A percentile compares a stretch with the other conserved stretches of the same genome.
These are phyloP conservation scores for Agonopterix arenella DNA, from an alignment of 2,888 invertebrate genomes.

Conservation along the genomic window DNA sequence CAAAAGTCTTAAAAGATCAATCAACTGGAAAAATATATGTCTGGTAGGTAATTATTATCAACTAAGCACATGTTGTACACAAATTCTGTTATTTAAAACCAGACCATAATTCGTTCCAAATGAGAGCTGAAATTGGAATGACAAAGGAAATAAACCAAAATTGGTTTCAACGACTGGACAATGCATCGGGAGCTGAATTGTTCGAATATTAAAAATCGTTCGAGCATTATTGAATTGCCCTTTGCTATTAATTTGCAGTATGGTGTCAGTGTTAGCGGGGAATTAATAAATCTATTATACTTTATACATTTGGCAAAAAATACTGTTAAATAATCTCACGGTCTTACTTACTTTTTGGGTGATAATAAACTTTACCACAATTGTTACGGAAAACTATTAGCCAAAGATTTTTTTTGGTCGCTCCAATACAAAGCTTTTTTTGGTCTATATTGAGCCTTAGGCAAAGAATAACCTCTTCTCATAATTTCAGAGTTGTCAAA, in stretches of 20 bases:
- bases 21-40: slow-evolving; percentile 3
- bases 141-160: slow-evolving; percentile 30
- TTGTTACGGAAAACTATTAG: not conserved
- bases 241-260: slow-evolving; percentile 51
- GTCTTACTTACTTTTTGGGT: not conserved
- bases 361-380: not conserved
- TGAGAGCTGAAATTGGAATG: slow-evolving; percentile 15
- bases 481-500: too few relatives aligned
- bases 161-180: slow-evolving; percentile 46
- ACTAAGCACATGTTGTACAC: slow-evolving; percentile 5
- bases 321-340: too few relatives aligned
- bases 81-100: not conserved
- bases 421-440: too few relatives aligned
- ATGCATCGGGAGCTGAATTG: slow-evolving; percentile 49
- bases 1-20: slow-evolving; percentile 1
- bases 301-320: too few relatives aligned
- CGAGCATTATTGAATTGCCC: slow-evolving; percentile 66
- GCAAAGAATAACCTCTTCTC: too few relatives aligned
- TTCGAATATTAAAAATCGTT: slow-evolving; percentile 71
- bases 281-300: not conserved
- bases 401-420: too few relatives aligned
- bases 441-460: too few relatives aligned
- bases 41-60: slow-evolving; percentile 11
- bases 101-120: not conserved
- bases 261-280: slow-evolving; percentile 26